Conservation (phyloP, 2,113 vertebrate species). For the Larimichthys polyactis region DNA sequence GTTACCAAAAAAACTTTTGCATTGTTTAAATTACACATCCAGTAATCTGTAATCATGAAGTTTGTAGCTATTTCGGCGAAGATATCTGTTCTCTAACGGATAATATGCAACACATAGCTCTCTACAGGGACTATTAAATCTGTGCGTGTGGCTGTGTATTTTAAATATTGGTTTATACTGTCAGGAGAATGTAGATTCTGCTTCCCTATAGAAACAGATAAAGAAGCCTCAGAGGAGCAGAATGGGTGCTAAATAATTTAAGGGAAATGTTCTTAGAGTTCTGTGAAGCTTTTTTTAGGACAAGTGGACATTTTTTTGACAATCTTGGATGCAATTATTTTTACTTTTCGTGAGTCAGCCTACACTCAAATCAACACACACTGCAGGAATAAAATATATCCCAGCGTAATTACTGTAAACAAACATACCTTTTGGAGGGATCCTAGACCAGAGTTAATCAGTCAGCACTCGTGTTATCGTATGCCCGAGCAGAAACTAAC, state of each 20-base stretch:
- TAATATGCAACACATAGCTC: conserved; percentile 11
- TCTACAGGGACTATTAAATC: conserved; percentile 9
- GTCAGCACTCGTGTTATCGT: neutral
- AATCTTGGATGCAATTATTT: conserved; percentile 36
- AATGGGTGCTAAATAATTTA: conserved; percentile 46
- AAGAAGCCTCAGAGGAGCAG: conserved; percentile 9
- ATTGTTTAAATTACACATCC: neutral
- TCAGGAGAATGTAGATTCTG: conserved; percentile 20
- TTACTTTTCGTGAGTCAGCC: neutral
- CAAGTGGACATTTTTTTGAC: conserved; percentile 42
- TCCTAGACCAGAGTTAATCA: neutral
- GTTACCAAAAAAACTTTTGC: neutral
- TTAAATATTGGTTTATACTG: conserved; percentile 39
- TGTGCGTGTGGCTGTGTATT: conserved; percentile 10
- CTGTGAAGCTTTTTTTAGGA: neutral
- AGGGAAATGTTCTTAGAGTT: conserved; percentile 14
- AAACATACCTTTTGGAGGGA: neutral
- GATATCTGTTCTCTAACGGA: neutral
- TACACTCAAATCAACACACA: conserved; percentile 14
- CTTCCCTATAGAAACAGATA: conserved; percentile 31
- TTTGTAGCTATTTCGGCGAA: neutral
- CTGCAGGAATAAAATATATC: neutral
- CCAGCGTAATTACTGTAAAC: conserved; percentile 10
- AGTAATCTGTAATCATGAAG: neutral
- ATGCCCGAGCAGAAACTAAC: neutral